Evolutionary conservation across 1,140 invertebrate genomes (phyloP).

Genomic region (Rhysida immarginata): DNA sequence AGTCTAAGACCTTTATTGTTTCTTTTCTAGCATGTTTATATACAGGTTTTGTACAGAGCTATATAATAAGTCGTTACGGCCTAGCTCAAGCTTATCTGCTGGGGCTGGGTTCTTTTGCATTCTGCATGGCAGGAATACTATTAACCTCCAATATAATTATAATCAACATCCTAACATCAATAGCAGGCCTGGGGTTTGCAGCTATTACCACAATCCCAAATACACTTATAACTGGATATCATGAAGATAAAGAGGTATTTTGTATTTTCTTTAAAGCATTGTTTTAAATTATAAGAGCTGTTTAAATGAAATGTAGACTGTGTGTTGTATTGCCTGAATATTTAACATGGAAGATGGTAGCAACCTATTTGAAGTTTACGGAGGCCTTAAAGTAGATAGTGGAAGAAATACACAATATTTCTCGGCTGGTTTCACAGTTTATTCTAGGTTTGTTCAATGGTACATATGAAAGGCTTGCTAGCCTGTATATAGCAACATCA

Average conservation of each 20-base stretch:
- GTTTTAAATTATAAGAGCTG: too few species aligned
- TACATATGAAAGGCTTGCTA: too few species aligned
- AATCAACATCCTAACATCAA: constrained; percentile 29
- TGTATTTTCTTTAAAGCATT: background rate
- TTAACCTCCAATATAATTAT: constrained; percentile 25
- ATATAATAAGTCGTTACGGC: constrained; percentile 26
- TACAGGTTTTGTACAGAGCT: constrained; percentile 30
- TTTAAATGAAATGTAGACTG: too few species aligned
- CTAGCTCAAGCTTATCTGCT: constrained; percentile 27
- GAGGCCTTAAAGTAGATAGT: too few species aligned
- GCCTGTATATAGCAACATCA: too few species aligned
- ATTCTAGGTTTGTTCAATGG: too few species aligned
- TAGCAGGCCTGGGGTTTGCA: constrained; percentile 35
- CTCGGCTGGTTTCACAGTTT: too few species aligned
- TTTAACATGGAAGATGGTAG: too few species aligned
- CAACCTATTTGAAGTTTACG: too few species aligned
- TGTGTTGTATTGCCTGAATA: too few species aligned
- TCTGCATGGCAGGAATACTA: constrained; percentile 32
- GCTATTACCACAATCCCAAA: constrained; percentile 35
- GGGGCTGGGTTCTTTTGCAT: constrained; percentile 29
- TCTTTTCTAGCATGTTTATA: constrained; percentile 26
- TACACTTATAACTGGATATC: constrained; percentile 32
- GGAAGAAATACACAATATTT: too few species aligned
- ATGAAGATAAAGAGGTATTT: constrained; percentile 30
- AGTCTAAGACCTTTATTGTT: background rate